A percentile compares a stretch with the other conserved stretches of the same genome.
Evolutionary conservation across 2,113 vertebrate genomes (phyloP).

Genomic region (Lipophrys pholis): DNA sequence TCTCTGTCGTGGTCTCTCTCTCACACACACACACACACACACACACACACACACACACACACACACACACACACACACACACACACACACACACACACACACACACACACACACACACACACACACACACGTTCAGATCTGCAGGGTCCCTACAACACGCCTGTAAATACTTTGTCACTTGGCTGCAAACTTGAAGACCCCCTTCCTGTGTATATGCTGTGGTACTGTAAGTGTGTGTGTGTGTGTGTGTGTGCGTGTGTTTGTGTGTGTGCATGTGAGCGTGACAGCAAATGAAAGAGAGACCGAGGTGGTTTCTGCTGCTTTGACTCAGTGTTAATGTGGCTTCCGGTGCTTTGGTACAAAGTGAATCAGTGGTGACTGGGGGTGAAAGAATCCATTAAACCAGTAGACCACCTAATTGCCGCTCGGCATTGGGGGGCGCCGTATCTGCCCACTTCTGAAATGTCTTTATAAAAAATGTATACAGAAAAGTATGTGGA

Average conservation of each 20-base stretch:
- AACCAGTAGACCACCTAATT: constrained; percentile 59
- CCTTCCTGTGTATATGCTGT: constrained; percentile 53
- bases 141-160: constrained; percentile 59
- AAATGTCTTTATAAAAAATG: constrained; percentile 6
- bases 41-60: constrained; percentile 39
- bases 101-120: constrained; percentile 44
- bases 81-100: constrained; percentile 38
- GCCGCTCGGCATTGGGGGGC: constrained; percentile 32
- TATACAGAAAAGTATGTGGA: constrained; percentile 4
- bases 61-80: constrained; percentile 39
- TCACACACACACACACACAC: constrained; percentile 50
- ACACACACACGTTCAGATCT: constrained; percentile 48
- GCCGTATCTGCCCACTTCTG: constrained; percentile 11
- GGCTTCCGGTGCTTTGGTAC: constrained; percentile 80
- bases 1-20: constrained; percentile 16
- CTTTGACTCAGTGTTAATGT: constrained; percentile 71
- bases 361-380: constrained; percentile 77
- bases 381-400: constrained; percentile 63
- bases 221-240: constrained; percentile 39
- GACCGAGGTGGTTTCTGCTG: constrained; percentile 49
- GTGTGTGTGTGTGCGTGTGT: constrained; percentile 7
- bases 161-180: constrained; percentile 83
- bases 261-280: constrained; percentile 14
- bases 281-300: constrained; percentile 48
- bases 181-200: constrained; percentile 69